Base-by-base conservation (phyloP, 2,113 vertebrate genomes). In the Gallinago jamesoni region DNA sequence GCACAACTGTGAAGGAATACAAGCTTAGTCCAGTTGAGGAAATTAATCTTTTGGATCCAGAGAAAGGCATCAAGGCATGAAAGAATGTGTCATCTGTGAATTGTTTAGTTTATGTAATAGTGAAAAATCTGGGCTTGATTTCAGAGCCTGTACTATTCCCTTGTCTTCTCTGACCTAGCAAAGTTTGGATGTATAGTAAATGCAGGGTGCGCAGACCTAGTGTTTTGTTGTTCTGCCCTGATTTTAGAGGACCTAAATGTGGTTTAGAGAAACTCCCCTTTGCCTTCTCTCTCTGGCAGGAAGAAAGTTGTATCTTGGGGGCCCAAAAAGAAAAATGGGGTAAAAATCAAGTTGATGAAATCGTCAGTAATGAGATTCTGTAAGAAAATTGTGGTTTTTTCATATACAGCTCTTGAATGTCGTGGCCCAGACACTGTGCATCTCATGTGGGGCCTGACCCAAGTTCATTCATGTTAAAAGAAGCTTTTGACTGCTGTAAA, bases 41-140 rank as follows among this genome's bases (percentile, higher is more conserved):
- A 97, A 96, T 97, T 94, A 96, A 94, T 95, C 93, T 96, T 94
- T 84, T 94, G 91, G 74, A 96, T 94, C 63, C 95, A 95, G 52
- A 87, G 77, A 83, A 94, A 94, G 84, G 88, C 91, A 96, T 89
- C 66, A 69, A 96, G 91, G 95, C 96, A 95, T 93, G 93, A 95
- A 92, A 95, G 84, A 87, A 94, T 95, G 94, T 96, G 89, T 96
- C 94, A 94, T 97, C 95, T 94, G 60, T 63, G 89, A 91, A 73
- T 91, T 87, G 94, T 96, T 94, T 95, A 35, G 41, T 94, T 97
- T 96, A 93, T 96, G 77, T 96, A 96, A 96, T 67, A 91, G 74
- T 91, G 67, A 95, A 95, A 92, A 96, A 96, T 93, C 86, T 96
- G 93, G 92, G 81, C 94, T 96, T 97, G 62, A 96, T 96, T 97